Evolutionary conservation across 2,113 vertebrate genomes (phyloP).

Genomic region (Gadus chalcogrammus): DNA sequence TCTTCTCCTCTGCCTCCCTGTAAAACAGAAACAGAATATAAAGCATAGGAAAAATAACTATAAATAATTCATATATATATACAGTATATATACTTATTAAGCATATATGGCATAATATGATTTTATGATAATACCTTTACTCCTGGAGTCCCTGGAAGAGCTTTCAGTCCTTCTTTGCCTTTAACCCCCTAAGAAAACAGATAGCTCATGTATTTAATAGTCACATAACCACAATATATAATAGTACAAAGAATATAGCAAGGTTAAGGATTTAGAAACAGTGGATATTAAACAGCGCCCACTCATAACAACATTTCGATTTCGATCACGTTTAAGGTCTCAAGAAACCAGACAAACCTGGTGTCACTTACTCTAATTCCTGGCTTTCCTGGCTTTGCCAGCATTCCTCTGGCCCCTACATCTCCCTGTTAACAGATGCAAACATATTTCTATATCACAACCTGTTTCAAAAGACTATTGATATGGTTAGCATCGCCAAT

Average conservation of each 20-base stretch:
- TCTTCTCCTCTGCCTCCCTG: slow-evolving; percentile 65
- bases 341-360: neutral
- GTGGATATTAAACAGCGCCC: too few relatives aligned
- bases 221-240: neutral
- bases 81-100: too few relatives aligned
- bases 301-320: too few relatives aligned
- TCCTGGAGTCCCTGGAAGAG: slow-evolving; percentile 53
- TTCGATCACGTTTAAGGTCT: too few relatives aligned
- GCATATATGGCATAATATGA: too few relatives aligned
- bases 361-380: slow-evolving; percentile 57
- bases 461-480: too few relatives aligned
- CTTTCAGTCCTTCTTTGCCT: slow-evolving; percentile 56
- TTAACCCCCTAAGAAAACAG: slow-evolving; percentile 60
- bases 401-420: slow-evolving; percentile 50
- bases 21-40: neutral
- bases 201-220: neutral
- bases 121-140: slow-evolving; percentile 54
- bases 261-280: too few relatives aligned
- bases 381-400: slow-evolving; percentile 59
- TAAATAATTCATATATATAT: too few relatives aligned
- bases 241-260: too few relatives aligned
- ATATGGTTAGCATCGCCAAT: too few relatives aligned
- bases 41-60: neutral
- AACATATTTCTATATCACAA: neutral
- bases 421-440: slow-evolving; percentile 59